Percentiles rank a stretch among this genome's conserved stretches.
Conservation (phyloP, 2,113 vertebrate species). For the Peucedramus taeniatus region DNA sequence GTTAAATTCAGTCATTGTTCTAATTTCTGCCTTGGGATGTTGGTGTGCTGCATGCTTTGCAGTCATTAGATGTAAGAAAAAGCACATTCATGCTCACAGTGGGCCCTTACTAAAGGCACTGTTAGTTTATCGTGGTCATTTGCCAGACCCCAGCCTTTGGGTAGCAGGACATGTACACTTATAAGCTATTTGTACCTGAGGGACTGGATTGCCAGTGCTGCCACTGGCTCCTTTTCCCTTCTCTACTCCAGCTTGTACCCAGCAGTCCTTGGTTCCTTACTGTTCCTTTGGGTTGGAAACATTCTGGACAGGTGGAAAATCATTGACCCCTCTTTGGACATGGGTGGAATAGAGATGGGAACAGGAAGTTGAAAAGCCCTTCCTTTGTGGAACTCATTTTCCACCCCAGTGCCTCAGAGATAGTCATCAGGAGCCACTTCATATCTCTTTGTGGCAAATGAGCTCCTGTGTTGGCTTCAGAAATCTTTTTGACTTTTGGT, state of each 20-base stretch:
- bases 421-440: neutral
- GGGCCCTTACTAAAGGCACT: neutral
- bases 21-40: neutral
- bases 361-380: neutral
- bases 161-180: neutral
- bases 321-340: neutral
- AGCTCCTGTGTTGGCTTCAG: neutral
- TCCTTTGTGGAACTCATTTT: neutral
- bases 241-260: neutral
- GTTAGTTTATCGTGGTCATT: neutral
- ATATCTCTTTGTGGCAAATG: neutral
- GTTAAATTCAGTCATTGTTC: neutral
- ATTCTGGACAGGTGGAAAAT: neutral
- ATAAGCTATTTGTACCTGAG: neutral
- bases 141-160: neutral
- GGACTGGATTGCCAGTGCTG: neutral
- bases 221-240: neutral
- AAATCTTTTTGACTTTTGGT: neutral
- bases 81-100: fast-evolving
- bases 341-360: neutral
- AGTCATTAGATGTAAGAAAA: neutral
- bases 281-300: neutral
- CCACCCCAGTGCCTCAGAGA: neutral
- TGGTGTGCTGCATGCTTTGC: neutral
- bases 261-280: neutral